A percentile compares a stretch with the other conserved stretches of the same genome.
Conservation (phyloP, 2,797 vertebrate species). For the Allobates femoralis region DNA sequence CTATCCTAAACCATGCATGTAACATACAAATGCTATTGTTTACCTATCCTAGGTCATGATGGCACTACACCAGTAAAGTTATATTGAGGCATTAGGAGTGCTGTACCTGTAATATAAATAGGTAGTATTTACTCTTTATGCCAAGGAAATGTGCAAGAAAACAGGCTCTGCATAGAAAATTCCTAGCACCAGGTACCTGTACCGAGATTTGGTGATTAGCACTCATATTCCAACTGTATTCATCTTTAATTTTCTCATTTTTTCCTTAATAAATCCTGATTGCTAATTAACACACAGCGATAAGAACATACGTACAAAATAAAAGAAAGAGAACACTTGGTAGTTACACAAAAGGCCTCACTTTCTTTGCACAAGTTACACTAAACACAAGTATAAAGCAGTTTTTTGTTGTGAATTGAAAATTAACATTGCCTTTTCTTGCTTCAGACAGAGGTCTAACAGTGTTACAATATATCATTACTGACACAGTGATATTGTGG, state of each 20-base stretch:
- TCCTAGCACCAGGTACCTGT: neutral
- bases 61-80: neutral
- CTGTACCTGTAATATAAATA: neutral
- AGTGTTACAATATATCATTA: no score
- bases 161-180: neutral
- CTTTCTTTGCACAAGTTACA: neutral
- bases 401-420: no score
- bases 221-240: neutral
- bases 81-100: neutral
- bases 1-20: neutral
- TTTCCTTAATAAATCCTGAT: neutral
- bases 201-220: neutral
- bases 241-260: no score
- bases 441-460: no score
- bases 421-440: no score
- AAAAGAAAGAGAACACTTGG: neutral
- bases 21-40: neutral
- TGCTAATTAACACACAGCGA: neutral
- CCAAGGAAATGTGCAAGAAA: neutral
- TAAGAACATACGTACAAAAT: neutral
- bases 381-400: neutral
- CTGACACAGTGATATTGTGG: no score
- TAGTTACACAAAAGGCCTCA: neutral
- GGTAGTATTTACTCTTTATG: neutral
- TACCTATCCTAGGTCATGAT: neutral